Base-by-base conservation (phyloP, 2,797 vertebrate species). In the Adelosebastes latens region DNA sequence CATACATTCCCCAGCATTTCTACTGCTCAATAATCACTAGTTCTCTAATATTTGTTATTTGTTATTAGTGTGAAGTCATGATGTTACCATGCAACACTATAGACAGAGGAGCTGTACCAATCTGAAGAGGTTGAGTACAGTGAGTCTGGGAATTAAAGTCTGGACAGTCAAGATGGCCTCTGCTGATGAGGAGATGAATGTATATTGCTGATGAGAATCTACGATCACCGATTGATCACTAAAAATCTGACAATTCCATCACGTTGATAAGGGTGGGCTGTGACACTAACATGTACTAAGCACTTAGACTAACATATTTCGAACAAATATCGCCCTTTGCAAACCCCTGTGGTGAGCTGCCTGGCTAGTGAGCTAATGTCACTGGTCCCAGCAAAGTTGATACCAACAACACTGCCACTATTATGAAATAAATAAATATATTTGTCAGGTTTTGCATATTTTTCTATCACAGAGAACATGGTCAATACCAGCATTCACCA, bases 81-180 rank as follows among this genome's bases (percentile, higher is more conserved):
- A 29, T 72, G 62, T 55, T 12, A 14, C 6, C 36, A 4, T n/a
- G 2, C 39, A 58, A 6, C 24, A 42, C 7, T 3, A 52, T 61
- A 56, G 46, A 64, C 34, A 34, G n/a, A 22, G 6, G 52, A 16
- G 65, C 29, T 72, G 58, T 6, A 29, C 27, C 49, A n/a, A 13
- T 32, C n/a, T 49, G 8, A 31, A 4, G 16, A 52, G n/a, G n/a
- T 46, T 55, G 20, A 52, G 14, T 32, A 11, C 31, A 8, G 0
- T n/a, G 8, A 52, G 39, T n/a, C 27, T 16, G 18, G 10, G 27
- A 6, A 65, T 62, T 14, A 7, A 59, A 64, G 32, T 46, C 4
- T 59, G 24, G 13, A 59, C 46, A 49, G 10, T 34, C 63, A 77
- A 81, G 75, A 87, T 72, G 72, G 63, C 82, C 63, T 75, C 75